Percentiles rank a stretch among this genome's conserved stretches.
These are phyloP conservation scores for Noctuana brunneofusca DNA, from an alignment of 2,888 invertebrate genomes.

Conservation along the genomic window DNA sequence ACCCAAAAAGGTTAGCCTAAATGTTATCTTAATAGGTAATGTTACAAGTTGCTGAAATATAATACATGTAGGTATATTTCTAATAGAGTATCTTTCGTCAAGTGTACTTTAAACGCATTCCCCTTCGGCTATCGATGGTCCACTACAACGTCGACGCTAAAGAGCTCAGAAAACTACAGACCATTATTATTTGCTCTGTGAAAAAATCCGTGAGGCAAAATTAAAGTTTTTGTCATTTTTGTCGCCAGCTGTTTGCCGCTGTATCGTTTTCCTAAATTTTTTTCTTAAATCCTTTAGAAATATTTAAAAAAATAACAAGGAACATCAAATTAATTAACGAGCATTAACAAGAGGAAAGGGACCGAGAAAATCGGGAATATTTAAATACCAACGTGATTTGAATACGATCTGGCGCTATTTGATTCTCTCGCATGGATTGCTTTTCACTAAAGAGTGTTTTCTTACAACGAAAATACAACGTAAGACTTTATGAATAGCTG, in stretches of 20 bases:
- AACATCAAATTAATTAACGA: not conserved
- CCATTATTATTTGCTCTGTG: not conserved
- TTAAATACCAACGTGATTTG: slow-evolving; percentile 2
- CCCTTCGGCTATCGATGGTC: too few relatives aligned
- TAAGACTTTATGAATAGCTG: not conserved
- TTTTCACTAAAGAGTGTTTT: not conserved
- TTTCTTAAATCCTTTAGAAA: not conserved
- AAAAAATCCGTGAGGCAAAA: not conserved
- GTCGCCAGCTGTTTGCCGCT: not conserved
- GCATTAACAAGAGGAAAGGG: not conserved
- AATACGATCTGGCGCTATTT: not conserved
- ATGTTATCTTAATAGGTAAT: too few relatives aligned
- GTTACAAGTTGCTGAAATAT: too few relatives aligned
- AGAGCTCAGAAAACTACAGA: not conserved
- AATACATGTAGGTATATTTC: too few relatives aligned
- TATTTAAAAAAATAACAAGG: not conserved
- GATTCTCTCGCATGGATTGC: not conserved
- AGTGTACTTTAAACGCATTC: too few relatives aligned
- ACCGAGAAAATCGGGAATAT: not conserved
- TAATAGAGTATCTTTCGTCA: too few relatives aligned
- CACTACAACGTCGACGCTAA: not conserved
- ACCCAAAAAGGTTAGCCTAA: too few relatives aligned
- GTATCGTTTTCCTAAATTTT: not conserved
- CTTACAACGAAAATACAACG: not conserved
- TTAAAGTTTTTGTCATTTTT: not conserved